Evolutionary conservation across 2,888 invertebrate species (phyloP), one percentile per base, ranked within the genome.

Genomic region (Creontiades dilutus): DNA sequence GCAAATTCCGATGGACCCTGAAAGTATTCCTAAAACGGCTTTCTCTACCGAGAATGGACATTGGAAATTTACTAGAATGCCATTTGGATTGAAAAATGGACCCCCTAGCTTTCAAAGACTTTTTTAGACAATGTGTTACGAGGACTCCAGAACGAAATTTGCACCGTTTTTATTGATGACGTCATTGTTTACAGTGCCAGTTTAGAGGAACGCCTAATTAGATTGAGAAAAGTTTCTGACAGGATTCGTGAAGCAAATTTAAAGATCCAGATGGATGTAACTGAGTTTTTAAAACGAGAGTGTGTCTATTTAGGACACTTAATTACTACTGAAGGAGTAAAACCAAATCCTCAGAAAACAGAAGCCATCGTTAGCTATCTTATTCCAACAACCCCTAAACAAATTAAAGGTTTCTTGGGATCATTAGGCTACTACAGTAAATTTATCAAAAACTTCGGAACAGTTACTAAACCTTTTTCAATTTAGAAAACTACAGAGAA

Each of bases 281-380:
- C 78, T 27, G 78, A 85, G 27, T 90, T 90, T 46, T 57, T 90
- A 3, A 19, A 48, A 57, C 12, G 19, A 5, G 86, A 89, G 76
- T 12, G 86, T 11, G 16, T 4, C 0, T 89, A 90, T 46, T 48
- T 89, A 23, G 90, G 90, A 4, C 90, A 90, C 27, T 23, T 87
- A 0, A 46, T 87, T 11, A 76, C 85, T 9, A 27, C 55, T 3
- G 78, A 86, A n/a, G 89, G 86, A 37, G 57, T 90, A 0, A 23
- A 47, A 89, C 89, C 89, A 0, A 80, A 89, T 37, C 90, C 90
- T 5, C 55, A 84, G 37, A 89, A 90, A 48, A 89, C 85, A 4
- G n/a, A 61, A 19, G 89, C 85, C 1, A 76, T 90, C 0, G 19
- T 52, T 85, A 85, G 89, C 0, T 85, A 85, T 47, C 68, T 48